Evolutionary conservation across 2,888 invertebrate species (phyloP), one percentile per base, ranked within the genome.

Genomic region (Drosophila meridionalis): DNA sequence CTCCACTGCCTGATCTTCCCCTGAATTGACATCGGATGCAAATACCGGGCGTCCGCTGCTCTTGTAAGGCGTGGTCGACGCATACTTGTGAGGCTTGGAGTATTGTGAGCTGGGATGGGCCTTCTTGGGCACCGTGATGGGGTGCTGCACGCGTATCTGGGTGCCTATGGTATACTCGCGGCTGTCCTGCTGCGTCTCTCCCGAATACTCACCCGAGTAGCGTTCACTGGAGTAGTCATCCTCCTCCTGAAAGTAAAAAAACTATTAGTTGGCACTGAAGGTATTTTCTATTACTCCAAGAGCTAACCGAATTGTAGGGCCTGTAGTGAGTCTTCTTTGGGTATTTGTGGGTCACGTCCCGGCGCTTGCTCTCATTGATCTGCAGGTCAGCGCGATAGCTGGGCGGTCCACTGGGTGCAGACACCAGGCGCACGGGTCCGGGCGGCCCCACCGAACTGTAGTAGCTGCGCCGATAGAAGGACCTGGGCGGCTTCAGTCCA

Each of bases 141-240:
- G 92, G 82, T 92, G 92, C 40, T 90, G 92, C 0, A 92, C 92
- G 2, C 91, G 84, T 45, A 92, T 92, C 53, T 92, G 92, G 0
- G 92, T 92, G 53, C 92, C 92, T 50, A 92, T 92, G 2, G 92
- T 89, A 40, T 90, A 92, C 60, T 92, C 92, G 14, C 83, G 87
- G 42, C 92, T 92, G 43, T 92, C 92, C 65, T 89, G 86, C 3
- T 69, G 43, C 6, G 82, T 74, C 40, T 92, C 92, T 4, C 84
- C 86, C 0, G 91, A 91, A 53, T 82, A 92, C 34, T 92, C 92
- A 9, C 72, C 68, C 6, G 82, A 89, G 7, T 82, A 92, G 7
- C 87, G 90, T 59, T 92, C 91, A 4, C 80, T 82, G n/a, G 91
- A 92, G 45, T 80, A 84, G 34, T 92, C 91, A 20, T 92, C 91